phyloP scores from a whole-genome alignment of 37 sponge, comb jelly and placozoan genomes.

The Dysidea cf. avara region DNA sequence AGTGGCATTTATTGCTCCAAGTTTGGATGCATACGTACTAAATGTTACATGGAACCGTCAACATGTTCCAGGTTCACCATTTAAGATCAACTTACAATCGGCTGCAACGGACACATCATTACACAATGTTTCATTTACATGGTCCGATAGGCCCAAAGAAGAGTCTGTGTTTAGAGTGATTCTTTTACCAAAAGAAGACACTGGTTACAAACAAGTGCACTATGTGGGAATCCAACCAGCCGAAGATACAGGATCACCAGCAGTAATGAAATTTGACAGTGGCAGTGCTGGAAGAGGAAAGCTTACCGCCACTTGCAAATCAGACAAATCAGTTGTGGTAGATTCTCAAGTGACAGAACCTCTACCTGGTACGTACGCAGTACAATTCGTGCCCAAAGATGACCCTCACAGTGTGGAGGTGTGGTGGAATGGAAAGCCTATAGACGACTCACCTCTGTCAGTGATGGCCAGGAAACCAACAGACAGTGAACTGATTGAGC shows the following conservation, averaged over 20 bases:
- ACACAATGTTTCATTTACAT: too few species aligned
- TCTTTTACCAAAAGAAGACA: neutral
- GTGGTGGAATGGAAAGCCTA: constrained; percentile 36
- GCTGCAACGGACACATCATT: too few species aligned
- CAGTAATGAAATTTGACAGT: constrained; percentile 22
- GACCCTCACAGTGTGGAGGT: constrained; percentile 51
- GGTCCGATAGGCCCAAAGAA: too few species aligned
- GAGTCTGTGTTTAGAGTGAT: constrained; percentile 14
- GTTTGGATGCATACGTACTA: constrained; percentile 47
- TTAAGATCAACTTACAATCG: constrained; percentile 51
- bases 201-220: constrained; percentile 11
- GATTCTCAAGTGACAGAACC: constrained; percentile 24
- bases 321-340: constrained; percentile 43
- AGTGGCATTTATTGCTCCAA: constrained; percentile 25
- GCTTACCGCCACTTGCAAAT: constrained; percentile 37
- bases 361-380: neutral
- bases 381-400: constrained; percentile 43
- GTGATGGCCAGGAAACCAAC: constrained; percentile 32
- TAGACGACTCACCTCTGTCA: constrained; percentile 54
- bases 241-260: constrained; percentile 37
- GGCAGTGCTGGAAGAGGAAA: constrained; percentile 56
- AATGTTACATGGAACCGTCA: constrained; percentile 20
- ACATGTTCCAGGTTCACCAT: constrained; percentile 62
- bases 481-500: neutral
- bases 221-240: constrained; percentile 32